phyloP scores from a whole-genome alignment of 2,113 vertebrate genomes.

The Thunnus maccoyii region DNA sequence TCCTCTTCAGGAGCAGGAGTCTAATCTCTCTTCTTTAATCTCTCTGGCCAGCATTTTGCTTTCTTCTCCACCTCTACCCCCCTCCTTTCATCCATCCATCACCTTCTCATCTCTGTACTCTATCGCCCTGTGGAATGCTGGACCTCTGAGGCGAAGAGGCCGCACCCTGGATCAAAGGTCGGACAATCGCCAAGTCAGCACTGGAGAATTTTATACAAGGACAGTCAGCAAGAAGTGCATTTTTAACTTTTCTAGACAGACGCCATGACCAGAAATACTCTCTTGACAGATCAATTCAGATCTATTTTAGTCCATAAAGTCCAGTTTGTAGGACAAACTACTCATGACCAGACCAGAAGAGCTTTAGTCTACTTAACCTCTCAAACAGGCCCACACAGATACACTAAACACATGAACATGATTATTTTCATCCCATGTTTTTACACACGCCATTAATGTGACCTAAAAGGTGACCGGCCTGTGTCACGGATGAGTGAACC shows the following conservation, averaged over 20 bases:
- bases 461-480: conserved; percentile 58
- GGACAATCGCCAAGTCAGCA: conserved; percentile 79
- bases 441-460: conserved; percentile 38
- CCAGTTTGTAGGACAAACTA: background rate
- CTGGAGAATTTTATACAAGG: conserved; percentile 38
- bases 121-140: conserved; percentile 81
- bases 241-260: conserved; percentile 12
- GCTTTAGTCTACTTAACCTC: conserved; percentile 3
- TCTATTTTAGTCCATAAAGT: conserved; percentile 15
- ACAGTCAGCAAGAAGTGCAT: conserved; percentile 40
- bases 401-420: conserved; percentile 29
- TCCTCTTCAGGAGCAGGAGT: conserved; percentile 71
- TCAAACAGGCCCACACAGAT: background rate
- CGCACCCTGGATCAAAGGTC: conserved; percentile 74
- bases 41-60: conserved; percentile 72
- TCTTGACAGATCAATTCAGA: conserved; percentile 35
- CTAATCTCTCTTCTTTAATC: conserved; percentile 83
- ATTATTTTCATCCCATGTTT: conserved; percentile 25
- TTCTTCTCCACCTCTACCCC: conserved; percentile 75
- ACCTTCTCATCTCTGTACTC: conserved; percentile 78
- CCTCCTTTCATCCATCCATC: conserved; percentile 78
- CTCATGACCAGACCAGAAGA: background rate
- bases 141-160: conserved; percentile 64
- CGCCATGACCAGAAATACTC: background rate
- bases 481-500: conserved; percentile 77